Conservation (phyloP, 2,888 invertebrate species). For the Quadroppia sp. region DNA sequence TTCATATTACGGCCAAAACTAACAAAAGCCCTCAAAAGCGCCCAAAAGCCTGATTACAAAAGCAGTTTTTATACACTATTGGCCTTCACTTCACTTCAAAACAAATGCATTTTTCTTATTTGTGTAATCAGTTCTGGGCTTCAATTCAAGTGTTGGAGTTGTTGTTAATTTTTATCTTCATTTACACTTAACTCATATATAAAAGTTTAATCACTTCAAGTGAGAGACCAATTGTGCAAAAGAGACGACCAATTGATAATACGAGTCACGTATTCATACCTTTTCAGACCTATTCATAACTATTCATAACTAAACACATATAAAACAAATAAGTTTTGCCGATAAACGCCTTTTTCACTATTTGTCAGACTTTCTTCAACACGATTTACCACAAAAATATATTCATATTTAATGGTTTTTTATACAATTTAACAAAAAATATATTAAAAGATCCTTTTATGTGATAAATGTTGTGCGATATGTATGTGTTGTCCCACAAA, state of each 20-base stretch:
- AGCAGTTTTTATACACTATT: slow-evolving; percentile 14
- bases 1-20: background rate
- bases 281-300: background rate
- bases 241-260: slow-evolving; percentile 12
- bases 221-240: background rate
- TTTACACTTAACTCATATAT: slow-evolving; percentile 11
- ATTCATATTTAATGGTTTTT: background rate
- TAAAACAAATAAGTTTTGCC: slow-evolving; percentile 27
- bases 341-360: background rate
- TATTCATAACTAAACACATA: background rate
- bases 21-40: slow-evolving; percentile 3
- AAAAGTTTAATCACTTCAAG: background rate
- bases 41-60: background rate
- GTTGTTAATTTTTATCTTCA: slow-evolving; percentile 36
- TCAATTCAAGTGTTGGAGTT: background rate
- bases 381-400: background rate
- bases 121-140: background rate
- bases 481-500: slow-evolving; percentile 13
- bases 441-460: slow-evolving; percentile 28
- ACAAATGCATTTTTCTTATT: slow-evolving; percentile 27
- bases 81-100: slow-evolving; percentile 13
- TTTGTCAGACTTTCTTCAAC: background rate
- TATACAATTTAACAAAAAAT: background rate
- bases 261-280: slow-evolving; percentile 4
- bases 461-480: slow-evolving; percentile 26